Conservation (phyloP, 2,797 vertebrate species). For the Geotrypetes seraphini region DNA sequence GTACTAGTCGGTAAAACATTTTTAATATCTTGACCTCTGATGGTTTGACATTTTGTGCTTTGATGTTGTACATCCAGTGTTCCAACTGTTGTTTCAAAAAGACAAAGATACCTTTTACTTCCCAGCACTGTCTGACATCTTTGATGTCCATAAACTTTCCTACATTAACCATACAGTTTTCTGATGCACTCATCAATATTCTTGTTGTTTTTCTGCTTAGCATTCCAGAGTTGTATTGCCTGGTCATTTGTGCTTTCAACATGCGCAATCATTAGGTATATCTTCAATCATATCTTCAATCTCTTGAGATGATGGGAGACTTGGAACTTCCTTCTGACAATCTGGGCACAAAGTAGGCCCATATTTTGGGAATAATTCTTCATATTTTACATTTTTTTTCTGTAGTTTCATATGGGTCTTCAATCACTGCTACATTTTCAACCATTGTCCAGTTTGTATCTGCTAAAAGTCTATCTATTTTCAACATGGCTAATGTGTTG, state of each 20-base stretch:
- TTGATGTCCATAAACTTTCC: background rate
- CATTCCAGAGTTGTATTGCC: constrained; percentile 1
- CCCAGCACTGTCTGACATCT: background rate
- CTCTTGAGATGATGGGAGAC: constrained; percentile 3
- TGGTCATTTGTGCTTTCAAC: constrained; percentile 23
- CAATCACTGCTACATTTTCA: constrained; percentile 22
- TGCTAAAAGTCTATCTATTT: constrained; percentile 36
- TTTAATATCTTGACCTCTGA: no score
- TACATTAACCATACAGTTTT: no score
- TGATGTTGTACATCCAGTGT: no score
- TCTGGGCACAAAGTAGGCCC: constrained; percentile 15
- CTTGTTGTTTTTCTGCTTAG: background rate
- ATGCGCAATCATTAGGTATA: constrained; percentile 24
- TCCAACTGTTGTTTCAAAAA: background rate
- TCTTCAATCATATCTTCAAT: constrained; percentile 25
- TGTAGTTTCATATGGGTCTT: constrained; percentile 26
- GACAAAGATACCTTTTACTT: background rate
- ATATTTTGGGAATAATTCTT: constrained; percentile 4
- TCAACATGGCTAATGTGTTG: constrained; percentile 20
- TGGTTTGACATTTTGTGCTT: no score
- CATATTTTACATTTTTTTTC: background rate
- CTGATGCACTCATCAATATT: no score
- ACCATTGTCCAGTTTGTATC: constrained; percentile 32
- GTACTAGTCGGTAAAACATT: no score
- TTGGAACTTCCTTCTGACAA: constrained; percentile 25